Evolutionary conservation across 2,797 vertebrate genomes (phyloP).

Genomic region (Acanthopagrus latus): DNA sequence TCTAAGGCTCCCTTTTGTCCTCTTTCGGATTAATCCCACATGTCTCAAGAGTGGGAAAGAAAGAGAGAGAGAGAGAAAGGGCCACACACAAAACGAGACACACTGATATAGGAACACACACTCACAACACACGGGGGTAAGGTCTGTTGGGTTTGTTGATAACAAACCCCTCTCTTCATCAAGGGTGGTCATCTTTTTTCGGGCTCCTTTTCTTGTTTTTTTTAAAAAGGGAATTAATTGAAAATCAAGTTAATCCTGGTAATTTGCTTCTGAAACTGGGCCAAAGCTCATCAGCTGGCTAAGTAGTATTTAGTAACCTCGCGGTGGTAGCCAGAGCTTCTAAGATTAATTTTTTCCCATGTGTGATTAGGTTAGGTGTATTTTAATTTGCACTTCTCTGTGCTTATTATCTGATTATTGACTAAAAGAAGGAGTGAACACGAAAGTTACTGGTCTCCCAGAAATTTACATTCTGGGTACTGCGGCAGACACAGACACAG

Average conservation of each 20-base stretch:
- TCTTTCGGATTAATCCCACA: constrained; percentile 44
- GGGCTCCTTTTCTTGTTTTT: constrained; percentile 21
- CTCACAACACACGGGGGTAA: background rate
- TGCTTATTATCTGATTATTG: constrained; percentile 32
- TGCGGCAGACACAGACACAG: background rate
- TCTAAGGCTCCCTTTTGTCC: constrained; percentile 42
- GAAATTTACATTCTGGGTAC: constrained; percentile 13
- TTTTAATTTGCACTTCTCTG: constrained; percentile 27
- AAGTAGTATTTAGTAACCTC: constrained; percentile 40
- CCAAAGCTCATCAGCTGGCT: constrained; percentile 47
- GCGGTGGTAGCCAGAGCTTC: constrained; percentile 20
- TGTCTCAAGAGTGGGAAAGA: constrained; percentile 3
- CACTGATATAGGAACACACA: constrained; percentile 3
- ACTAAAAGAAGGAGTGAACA: constrained; percentile 10
- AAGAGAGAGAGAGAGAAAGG: constrained; percentile 1
- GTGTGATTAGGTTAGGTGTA: constrained; percentile 19
- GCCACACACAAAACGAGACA: constrained; percentile 16
- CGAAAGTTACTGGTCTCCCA: constrained; percentile 11
- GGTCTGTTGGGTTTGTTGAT: constrained; percentile 28
- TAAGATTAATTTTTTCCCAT: constrained; percentile 22
- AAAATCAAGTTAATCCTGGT: constrained; percentile 63
- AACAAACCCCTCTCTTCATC: constrained; percentile 26
- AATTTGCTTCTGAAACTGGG: constrained; percentile 60
- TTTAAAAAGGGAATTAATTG: constrained; percentile 53
- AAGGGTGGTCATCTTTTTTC: constrained; percentile 55